These are phyloP conservation scores for Caloenas nicobarica DNA, from an alignment of 2,113 vertebrate genomes.

Conservation along the genomic window DNA sequence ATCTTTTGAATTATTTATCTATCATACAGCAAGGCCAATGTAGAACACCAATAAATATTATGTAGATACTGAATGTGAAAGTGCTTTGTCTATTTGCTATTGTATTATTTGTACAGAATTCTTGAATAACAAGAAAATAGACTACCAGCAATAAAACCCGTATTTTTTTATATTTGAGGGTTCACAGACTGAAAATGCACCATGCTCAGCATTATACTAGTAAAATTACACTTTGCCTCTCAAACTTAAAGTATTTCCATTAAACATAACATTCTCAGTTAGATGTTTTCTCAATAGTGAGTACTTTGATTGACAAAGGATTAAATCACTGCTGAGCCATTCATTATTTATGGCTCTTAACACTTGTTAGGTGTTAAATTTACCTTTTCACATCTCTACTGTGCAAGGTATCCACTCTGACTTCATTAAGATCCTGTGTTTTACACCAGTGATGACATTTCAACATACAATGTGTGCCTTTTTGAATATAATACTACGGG, in stretches of 20 bases:
- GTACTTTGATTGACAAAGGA: slow-evolving; percentile 52
- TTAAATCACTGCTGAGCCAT: slow-evolving; percentile 39
- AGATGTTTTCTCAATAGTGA: slow-evolving; percentile 29
- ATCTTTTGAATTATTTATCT: slow-evolving; percentile 22
- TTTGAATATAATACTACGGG: background rate
- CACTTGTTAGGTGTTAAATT: slow-evolving; percentile 53
- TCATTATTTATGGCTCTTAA: slow-evolving; percentile 29
- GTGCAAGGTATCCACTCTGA: background rate
- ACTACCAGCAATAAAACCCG: background rate
- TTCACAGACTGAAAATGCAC: background rate
- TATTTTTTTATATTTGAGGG: background rate
- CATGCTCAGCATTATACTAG: background rate
- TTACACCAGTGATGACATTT: background rate
- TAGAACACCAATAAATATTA: background rate
- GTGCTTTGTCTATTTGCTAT: background rate
- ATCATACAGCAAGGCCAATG: background rate
- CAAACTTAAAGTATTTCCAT: slow-evolving; percentile 35
- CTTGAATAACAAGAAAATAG: background rate
- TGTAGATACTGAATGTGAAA: background rate
- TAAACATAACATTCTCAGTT: slow-evolving; percentile 11
- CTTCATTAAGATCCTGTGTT: slow-evolving; percentile 3
- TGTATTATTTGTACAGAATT: background rate
- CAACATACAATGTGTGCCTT: background rate
- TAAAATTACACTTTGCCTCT: slow-evolving; percentile 29
- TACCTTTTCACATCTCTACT: slow-evolving; percentile 36